Base-by-base conservation (phyloP, 2,888 invertebrate genomes). In the Bellardia bayeri region DNA sequence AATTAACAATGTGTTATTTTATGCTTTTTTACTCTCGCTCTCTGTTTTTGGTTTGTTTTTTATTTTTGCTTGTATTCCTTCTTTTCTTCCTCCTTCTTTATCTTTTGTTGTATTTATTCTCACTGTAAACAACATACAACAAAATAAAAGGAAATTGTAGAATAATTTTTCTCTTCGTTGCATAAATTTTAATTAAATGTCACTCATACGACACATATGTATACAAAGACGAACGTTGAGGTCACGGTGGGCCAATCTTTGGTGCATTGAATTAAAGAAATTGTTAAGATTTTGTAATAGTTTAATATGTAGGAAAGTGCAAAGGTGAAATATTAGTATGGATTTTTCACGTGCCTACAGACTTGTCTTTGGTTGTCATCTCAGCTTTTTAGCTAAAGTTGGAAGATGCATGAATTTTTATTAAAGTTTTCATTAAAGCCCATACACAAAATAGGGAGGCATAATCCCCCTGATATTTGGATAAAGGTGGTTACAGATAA, bases 121-220 rank as follows among this genome's bases (percentile, higher is more conserved):
- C 51, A 56, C 71, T 83, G 58, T 74, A 37, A 54, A 61, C 63
- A 54, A 61, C 63, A 30, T 69, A 71, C 54, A 83, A 56, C 37
- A 58, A 13, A 33, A 81, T 37, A 71, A 78, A 79, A 64, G 69
- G 33, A 88, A 86, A 88, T 68, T 81, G 86, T 83, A 72, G 63
- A 86, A 80, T 74, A 83, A 86, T 86, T 83, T 83, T 88, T 85
- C 80, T 76, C 88, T 88, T 90, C 90, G 90, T 89, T 91, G 91
- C 91, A 91, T 91, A 92, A 92, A 92, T 92, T 92, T 92, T 92
- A 92, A 92, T 92, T 92, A 92, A 92, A 92, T 92, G 92, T 92
- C 92, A 92, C 92, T 92, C 92, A 92, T 92, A 92, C 91, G 92
- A 91, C 91, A 91, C 87, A 89, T 63, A 74, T 80, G 76, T 72